Base-by-base conservation (phyloP, 2,113 vertebrate genomes). In the Speoplatyrhinus poulsoni region DNA sequence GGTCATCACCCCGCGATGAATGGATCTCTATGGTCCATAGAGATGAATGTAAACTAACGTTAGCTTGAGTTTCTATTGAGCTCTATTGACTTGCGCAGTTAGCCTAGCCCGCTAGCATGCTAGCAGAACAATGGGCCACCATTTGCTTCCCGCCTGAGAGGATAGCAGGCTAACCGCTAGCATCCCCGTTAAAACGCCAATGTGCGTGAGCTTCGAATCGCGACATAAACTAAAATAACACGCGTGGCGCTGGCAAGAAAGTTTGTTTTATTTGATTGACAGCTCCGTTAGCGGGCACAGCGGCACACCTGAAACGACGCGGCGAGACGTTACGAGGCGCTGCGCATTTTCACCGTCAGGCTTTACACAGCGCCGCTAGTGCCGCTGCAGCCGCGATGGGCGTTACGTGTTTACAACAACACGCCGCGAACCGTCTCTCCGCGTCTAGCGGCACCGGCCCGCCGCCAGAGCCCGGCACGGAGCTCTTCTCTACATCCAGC, bases 81-180 rank as follows among this genome's bases (percentile, higher is more conserved):
- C 10, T 46, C 11, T 52, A 60, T 41, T 13, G 58, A 12, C 12
- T 52, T 47, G 67, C 63, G 80, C 80, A 16, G 82, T 79, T 85
- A 90, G 83, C 88, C 55, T 81, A 68, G 79, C 79, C 60, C 6
- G 81, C 69, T 90, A 88, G 63, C 66, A 7, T 64, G 80, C 63
- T 87, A 85, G 17, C 72, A 90, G 85, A 91, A 92, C 90, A 92
- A 92, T 90, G 87, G 86, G 58, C 86, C 87, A 84, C 87, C 91
- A 91, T 90, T 91, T 91, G 86, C 83, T 89, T 93, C 91, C 92
- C 91, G 90, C 90, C 87, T 92, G 85, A 78, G 82, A 81, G 36
- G 78, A 70, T 61, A 74, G 60, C 79, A 66, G 60, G 70, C 84
- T 77, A 81, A 77, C 69, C 41, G 47, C 60, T 68, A 65, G 48